Evolutionary conservation across 2,797 vertebrate genomes (phyloP).

Genomic region (Molossus alvarezi): DNA sequence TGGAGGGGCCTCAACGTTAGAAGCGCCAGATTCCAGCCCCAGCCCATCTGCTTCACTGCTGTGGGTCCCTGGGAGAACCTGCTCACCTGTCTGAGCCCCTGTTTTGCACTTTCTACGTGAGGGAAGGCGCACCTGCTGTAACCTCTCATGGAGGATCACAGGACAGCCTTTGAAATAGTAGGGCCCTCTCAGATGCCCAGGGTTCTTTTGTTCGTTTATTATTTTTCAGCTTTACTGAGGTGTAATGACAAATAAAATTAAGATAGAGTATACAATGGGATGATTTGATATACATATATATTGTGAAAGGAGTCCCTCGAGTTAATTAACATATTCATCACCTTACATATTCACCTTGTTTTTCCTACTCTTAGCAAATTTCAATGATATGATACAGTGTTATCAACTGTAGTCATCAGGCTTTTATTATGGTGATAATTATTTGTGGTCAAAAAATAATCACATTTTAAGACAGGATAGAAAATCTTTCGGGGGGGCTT

Average conservation of each 20-base stretch:
- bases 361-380: slow-evolving; percentile 30
- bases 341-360: not conserved
- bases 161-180: slow-evolving; percentile 53
- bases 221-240: not conserved
- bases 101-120: not conserved
- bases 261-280: not conserved
- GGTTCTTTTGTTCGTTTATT: not conserved
- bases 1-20: accelerated
- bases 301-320: not conserved
- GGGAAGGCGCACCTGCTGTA: not conserved
- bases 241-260: not conserved
- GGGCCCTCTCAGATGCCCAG: not conserved
- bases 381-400: not conserved
- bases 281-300: not conserved
- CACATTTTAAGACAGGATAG: slow-evolving; percentile 37
- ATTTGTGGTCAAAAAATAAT: slow-evolving; percentile 36
- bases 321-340: not conserved
- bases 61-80: not conserved
- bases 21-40: not conserved
- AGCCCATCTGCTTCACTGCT: accelerated
- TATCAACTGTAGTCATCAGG: not conserved
- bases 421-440: slow-evolving; percentile 34
- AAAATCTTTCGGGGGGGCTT: slow-evolving; percentile 19
- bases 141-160: not conserved
- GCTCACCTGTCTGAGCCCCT: not conserved